Base-by-base conservation (phyloP, 2,113 vertebrate genomes). In the Equus przewalskii region DNA sequence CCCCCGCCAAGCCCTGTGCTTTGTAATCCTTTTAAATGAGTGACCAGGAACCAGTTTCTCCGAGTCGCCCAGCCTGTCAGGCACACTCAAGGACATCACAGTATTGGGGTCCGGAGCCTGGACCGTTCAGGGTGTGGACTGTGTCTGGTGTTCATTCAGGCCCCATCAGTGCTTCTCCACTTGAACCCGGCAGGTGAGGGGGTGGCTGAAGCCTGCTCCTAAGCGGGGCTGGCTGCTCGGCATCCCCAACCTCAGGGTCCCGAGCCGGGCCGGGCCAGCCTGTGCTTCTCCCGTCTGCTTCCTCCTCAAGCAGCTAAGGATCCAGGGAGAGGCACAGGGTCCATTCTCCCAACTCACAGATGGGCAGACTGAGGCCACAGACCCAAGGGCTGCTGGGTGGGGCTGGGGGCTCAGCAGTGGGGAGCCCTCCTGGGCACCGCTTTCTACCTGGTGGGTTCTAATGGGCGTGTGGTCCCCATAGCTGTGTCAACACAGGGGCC, bases 61-160 rank as follows among this genome's bases (percentile, higher is more conserved):
- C 1, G 21, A 33, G 80, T 26, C 30, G 51, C 54, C 49, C 60
- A 28, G 73, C 16, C 12, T 14, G 22, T 19, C 4, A 28, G 54
- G 28, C 33, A 1, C 1, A 33, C 62, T 75, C 0, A 1, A 54
- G 30, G 26, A 51, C 28, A 16, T 49, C 44, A 11, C 0, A 4
- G 60, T 49, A 18, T 1, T 1, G 19, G 80, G 64, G 49, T 26
- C 9, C 16, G 49, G 69, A 67, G 58, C 33, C 41, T 75, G 82
- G n/a, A 46, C 21, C 2, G 0, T 56, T 24, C 22, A 18, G 67
- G 49, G n/a, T 28, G 5, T 24, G 22, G 70, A 58, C 10, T 11
- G 14, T 30, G 33, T 36, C 78, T 49, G 30, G 19, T 69, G 18
- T 60, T 80, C 72, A 21, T 28, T 12, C 5, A 0, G 30, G 16